Evolutionary conservation across 2,888 invertebrate species (phyloP), one percentile per base, ranked within the genome.

Genomic region (Melangyna quadrimaculata): DNA sequence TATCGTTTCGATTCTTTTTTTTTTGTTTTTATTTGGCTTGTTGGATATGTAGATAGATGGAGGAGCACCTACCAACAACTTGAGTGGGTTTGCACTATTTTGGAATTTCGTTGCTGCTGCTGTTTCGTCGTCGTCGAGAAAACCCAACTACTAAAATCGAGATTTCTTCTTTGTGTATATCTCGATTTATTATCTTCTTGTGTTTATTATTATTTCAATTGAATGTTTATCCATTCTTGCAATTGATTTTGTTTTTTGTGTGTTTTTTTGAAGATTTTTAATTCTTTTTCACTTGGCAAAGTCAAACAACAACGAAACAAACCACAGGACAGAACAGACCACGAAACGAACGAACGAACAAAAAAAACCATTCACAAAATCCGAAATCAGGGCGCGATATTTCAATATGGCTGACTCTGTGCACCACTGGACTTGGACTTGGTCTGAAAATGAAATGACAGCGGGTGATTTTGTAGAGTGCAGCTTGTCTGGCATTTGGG

Each of bases 341-440:
- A 43, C 63, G 65, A 45, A 65, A 63, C 63, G 63, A 43, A 63
- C 75, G 59, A 40, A 78, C 27, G 22, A 78, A 45, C 78, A 72
- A 77, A 40, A 61, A 79, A 81, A 75, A 75, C 80, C 79, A 81
- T 81, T 81, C 77, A 81, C 80, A 78, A 81, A 81, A 81, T 74
- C 77, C 67, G 80, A 81, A 81, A 81, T 81, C 86, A 81, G 86
- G 86, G 86, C 86, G 86, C 81, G 86, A 81, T 86, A 86, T 86
- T 86, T 81, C 86, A 86, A 86, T 81, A 86, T 86, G 86, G 86
- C 86, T 81, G 86, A 77, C 81, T 78, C 55, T 43, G 37, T 35
- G 35, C 3, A 3, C 35, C 71, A 71, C 51, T 83, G 43, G 63
- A 84, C 57, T 78, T 17, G 35, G 22, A n/a, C 6, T 5, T 57